Percentiles rank a stretch among this genome's conserved stretches.
phyloP scores from a whole-genome alignment of 2,888 invertebrate genomes.

The Diplolepis rosae region DNA sequence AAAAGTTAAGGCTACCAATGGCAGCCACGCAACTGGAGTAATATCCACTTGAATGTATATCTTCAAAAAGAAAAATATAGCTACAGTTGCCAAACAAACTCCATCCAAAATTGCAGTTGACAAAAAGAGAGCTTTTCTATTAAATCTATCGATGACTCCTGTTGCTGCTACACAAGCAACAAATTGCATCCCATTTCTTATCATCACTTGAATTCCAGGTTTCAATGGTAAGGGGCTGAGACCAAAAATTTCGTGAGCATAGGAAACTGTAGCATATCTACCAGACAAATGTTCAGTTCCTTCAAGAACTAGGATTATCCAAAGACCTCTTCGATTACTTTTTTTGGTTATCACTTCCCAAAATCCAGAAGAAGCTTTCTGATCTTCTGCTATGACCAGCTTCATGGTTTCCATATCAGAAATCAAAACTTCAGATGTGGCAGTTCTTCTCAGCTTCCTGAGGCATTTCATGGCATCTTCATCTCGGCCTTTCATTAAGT shows the following conservation, averaged over 20 bases:
- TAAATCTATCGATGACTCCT: neutral
- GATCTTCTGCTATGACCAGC: slow-evolving; percentile 18
- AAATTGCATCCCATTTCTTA: slow-evolving; percentile 23
- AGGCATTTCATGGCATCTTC: slow-evolving; percentile 13
- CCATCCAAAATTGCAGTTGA: slow-evolving; percentile 18
- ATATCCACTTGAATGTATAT: neutral
- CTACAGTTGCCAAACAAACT: slow-evolving; percentile 3
- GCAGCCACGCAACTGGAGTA: neutral
- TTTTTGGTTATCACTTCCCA: neutral
- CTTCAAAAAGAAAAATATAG: slow-evolving; percentile 7
- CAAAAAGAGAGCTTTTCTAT: slow-evolving; percentile 4
- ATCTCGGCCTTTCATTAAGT: slow-evolving; percentile 16
- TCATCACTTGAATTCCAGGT: slow-evolving; percentile 20
- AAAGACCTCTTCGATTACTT: slow-evolving; percentile 10
- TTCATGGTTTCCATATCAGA: slow-evolving; percentile 24
- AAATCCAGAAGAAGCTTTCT: slow-evolving; percentile 9
- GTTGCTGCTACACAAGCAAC: neutral
- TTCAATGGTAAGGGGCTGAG: neutral
- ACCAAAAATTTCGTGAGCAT: neutral
- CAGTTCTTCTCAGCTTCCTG: neutral
- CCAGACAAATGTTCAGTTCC: slow-evolving; percentile 15
- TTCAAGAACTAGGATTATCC: slow-evolving; percentile 10
- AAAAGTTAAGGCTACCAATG: neutral
- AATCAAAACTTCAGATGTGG: neutral
- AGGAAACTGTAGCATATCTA: slow-evolving; percentile 11